Evolutionary conservation across 2,888 invertebrate genomes (phyloP).

Genomic region (Synanthedon myopaeformis): DNA sequence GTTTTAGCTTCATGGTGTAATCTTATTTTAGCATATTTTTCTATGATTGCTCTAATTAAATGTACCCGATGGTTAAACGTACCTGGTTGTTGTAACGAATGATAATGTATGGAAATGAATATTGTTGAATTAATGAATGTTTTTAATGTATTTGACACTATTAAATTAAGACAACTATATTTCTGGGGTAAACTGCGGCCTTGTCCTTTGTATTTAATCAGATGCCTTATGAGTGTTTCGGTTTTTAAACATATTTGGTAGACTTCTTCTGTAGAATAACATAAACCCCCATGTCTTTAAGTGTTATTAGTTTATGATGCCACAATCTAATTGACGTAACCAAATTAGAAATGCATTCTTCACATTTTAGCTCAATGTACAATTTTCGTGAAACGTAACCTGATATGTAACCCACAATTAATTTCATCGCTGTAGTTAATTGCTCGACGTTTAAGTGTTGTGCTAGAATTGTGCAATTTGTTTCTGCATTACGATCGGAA

Average conservation of each 20-base stretch:
- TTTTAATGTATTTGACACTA: not conserved
- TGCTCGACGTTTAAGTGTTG: not conserved
- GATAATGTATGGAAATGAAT: not conserved
- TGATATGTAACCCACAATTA: conserved; percentile 3
- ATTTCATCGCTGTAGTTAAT: not conserved
- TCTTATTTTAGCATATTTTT: conserved; percentile 8
- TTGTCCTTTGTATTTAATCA: not conserved
- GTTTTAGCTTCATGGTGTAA: conserved; percentile 7
- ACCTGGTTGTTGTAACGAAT: conserved; percentile 2
- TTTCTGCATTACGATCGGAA: not conserved
- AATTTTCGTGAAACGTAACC: conserved; percentile 1
- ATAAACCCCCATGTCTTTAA: conserved; percentile 11
- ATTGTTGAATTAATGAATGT: not conserved
- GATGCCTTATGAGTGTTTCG: not conserved
- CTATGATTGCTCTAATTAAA: conserved; percentile 8
- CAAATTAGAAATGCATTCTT: conserved; percentile 4
- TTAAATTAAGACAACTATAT: not conserved
- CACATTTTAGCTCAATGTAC: conserved; percentile 1
- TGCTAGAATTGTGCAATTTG: not conserved
- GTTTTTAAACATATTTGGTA: conserved; percentile 8
- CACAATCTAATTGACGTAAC: conserved; percentile 6
- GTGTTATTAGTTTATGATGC: conserved; percentile 10
- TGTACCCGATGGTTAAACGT: conserved; percentile 7
- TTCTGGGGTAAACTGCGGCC: not conserved
- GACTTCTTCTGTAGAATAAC: conserved; percentile 9